Conservation (phyloP, 2,888 invertebrate species). For the Nudaria mundana region DNA sequence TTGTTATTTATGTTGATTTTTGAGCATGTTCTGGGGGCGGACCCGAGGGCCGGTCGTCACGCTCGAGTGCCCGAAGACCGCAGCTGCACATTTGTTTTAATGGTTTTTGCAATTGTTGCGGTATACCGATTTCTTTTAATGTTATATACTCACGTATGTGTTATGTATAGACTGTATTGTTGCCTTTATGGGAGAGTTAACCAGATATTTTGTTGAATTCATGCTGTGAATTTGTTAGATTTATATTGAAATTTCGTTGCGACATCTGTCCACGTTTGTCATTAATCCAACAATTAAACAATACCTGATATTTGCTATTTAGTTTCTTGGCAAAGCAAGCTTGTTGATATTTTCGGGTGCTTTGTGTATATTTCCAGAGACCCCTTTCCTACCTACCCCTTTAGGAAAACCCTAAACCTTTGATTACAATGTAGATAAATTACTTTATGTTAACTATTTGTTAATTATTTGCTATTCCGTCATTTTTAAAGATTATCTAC, state of each 20-base stretch:
- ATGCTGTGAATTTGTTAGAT: too few species aligned
- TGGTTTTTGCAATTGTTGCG: constrained; percentile 67
- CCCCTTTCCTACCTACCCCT: too few species aligned
- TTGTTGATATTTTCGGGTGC: too few species aligned
- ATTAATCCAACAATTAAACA: too few species aligned
- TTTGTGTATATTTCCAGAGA: too few species aligned
- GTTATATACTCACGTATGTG: constrained; percentile 56
- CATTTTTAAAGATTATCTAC: too few species aligned
- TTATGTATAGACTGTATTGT: constrained; percentile 39
- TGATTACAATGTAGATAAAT: too few species aligned
- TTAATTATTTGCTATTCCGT: too few species aligned
- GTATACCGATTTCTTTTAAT: constrained; percentile 52
- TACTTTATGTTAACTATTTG: too few species aligned
- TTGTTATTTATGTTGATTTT: constrained; percentile 81
- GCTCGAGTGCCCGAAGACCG: constrained; percentile 63
- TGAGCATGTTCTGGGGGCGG: constrained; percentile 72
- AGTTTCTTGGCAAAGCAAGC: too few species aligned
- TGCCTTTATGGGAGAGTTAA: constrained; percentile 58
- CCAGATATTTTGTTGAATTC: constrained; percentile 40
- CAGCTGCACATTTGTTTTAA: constrained; percentile 79
- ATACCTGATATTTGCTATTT: too few species aligned
- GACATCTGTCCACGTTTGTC: constrained; percentile 1
- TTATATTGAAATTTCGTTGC: constrained; percentile 1
- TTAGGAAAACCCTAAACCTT: too few species aligned
- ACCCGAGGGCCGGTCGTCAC: constrained; percentile 65